Base-by-base conservation (phyloP, 2,888 invertebrate species). In the Cepaea hortensis region DNA sequence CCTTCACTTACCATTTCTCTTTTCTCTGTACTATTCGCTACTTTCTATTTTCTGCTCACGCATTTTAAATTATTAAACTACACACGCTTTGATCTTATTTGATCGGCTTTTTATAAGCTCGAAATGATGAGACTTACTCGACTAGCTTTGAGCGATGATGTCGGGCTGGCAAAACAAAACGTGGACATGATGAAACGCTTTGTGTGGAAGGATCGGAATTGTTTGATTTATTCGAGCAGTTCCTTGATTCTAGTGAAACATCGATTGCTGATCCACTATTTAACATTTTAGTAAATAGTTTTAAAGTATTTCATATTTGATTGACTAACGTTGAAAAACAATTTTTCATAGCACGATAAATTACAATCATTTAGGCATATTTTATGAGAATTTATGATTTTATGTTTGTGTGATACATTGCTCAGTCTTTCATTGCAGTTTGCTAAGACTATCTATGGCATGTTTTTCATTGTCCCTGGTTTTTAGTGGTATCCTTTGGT, bases 21-120 rank as follows among this genome's bases (percentile, higher is more conserved):
- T 23, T 86, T 13, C 73, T 23, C 46, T 68, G 18, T 50, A 65
- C 68, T 79, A 13, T 55, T 23, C 62, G 15, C 23, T 62, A 20
- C 48, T 23, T 73, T 61, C n/a, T n/a, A n/a, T 79, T 61, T 15
- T 50, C 23, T 20, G 76, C 35, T 46, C 3, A 15, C 13, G 7
- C 77, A 61, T 18, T n/a, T 46, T n/a, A n/a, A 13, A 50, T 35
- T 73, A 55, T 62, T 62, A 72, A 84, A 72, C 81, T 87, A 87
- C 87, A 87, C 87, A 87, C 84, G 85, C 89, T 87, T 90, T 89
- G 90, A 88, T 90, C 90, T 90, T 90, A 90, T 90, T 89, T 90
- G 90, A 90, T 90, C 87, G 86, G 75, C 68, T 73, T 62, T 73
- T 35, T 79, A 35, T 70, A 77, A 85, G 82, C 73, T 46, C 84